Percentiles rank a stretch among this genome's conserved stretches.
These are phyloP conservation scores for Hepsetus odoe DNA, from an alignment of 2,113 vertebrate species.

Conservation along the genomic window DNA sequence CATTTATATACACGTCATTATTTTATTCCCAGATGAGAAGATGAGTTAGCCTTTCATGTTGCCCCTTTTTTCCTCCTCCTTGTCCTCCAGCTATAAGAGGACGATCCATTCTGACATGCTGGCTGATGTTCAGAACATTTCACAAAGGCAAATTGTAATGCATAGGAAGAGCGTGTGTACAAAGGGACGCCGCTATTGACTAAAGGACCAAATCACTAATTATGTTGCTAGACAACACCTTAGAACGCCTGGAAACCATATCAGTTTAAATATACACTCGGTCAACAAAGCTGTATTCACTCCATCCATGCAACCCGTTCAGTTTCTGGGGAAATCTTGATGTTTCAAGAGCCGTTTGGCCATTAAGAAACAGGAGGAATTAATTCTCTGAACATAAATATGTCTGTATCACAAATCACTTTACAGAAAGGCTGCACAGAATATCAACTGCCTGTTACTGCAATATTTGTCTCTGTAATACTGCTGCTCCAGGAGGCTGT, in stretches of 20 bases:
- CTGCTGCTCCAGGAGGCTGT: too few species aligned
- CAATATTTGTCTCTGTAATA: too few species aligned
- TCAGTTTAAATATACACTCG: constrained; percentile 63
- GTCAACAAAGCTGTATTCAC: constrained; percentile 60
- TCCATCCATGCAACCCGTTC: constrained; percentile 24
- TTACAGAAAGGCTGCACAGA: too few species aligned
- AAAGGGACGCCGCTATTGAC: constrained; percentile 62
- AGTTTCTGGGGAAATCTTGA: constrained; percentile 32
- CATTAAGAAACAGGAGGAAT: not conserved
- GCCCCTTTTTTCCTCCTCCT: constrained; percentile 16
- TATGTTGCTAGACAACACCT: constrained; percentile 76
- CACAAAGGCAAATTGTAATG: constrained; percentile 44
- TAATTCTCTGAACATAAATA: too few species aligned
- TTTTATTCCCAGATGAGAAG: not conserved
- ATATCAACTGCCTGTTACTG: too few species aligned
- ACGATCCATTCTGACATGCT: constrained; percentile 7
- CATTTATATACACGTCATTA: not conserved
- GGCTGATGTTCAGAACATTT: constrained; percentile 7
- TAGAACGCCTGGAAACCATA: constrained; percentile 61
- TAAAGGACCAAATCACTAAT: constrained; percentile 49
- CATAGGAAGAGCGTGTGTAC: constrained; percentile 41
- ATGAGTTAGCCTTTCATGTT: not conserved
- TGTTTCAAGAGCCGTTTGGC: constrained; percentile 16
- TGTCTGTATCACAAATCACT: too few species aligned
- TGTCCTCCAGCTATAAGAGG: constrained; percentile 12